These are phyloP conservation scores for Coracias cyanogaster DNA, from an alignment of 2,797 vertebrate species.

Conservation along the genomic window DNA sequence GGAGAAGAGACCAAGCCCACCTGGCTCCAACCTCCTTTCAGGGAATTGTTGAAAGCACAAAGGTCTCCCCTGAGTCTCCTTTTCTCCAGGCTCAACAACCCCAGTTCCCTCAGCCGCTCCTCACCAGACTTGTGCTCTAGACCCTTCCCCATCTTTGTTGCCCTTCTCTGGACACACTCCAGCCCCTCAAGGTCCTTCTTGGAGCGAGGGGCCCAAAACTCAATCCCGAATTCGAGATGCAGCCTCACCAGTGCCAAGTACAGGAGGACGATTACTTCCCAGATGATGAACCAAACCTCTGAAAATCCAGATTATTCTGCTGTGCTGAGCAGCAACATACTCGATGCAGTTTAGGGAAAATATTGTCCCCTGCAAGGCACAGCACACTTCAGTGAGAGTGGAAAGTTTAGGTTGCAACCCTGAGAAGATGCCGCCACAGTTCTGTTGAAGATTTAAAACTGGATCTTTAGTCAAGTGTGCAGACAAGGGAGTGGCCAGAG, in stretches of 20 bases:
- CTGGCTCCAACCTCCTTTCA: too few species aligned
- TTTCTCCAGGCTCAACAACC: too few species aligned
- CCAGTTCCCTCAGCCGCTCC: too few species aligned
- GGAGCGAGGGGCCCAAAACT: not conserved
- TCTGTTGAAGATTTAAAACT: not conserved
- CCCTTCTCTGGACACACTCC: too few species aligned
- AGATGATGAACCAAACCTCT: not conserved
- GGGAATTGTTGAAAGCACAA: too few species aligned
- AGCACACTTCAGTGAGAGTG: not conserved
- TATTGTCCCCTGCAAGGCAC: not conserved
- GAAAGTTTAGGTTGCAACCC: not conserved
- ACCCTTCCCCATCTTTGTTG: too few species aligned
- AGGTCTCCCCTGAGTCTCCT: too few species aligned
- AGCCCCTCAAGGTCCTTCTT: not conserved
- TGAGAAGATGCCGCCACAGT: not conserved
- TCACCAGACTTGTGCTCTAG: too few species aligned
- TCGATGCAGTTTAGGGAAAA: not conserved
- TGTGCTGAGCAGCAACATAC: not conserved
- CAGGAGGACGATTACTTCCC: too few species aligned
- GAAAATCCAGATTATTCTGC: not conserved
- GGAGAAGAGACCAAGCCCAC: too few species aligned
- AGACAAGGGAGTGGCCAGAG: not conserved
- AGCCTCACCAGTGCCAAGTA: not conserved
- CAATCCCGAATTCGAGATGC: not conserved
- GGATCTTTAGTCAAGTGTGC: not conserved